Evolutionary conservation across 2,113 vertebrate species (phyloP).

Genomic region (Mixornis gularis): DNA sequence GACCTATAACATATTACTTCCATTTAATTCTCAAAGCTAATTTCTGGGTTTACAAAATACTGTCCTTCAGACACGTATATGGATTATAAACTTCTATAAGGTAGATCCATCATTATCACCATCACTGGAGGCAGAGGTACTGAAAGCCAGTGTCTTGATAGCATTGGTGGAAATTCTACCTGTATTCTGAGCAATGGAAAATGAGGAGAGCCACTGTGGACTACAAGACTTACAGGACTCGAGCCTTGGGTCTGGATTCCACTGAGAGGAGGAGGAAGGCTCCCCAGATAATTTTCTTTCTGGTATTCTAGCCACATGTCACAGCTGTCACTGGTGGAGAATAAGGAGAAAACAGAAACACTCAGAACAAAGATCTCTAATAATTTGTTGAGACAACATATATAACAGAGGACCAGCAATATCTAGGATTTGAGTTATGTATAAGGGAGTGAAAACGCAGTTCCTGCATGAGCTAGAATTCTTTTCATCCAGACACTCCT

Average conservation of each 20-base stretch:
- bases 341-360: background rate
- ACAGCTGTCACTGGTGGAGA: background rate
- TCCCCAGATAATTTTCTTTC: background rate
- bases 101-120: background rate
- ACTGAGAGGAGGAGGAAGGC: background rate
- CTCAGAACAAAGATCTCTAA: background rate
- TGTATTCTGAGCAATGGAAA: background rate
- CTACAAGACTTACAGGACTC: background rate
- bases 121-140: background rate
- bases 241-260: background rate
- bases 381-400: background rate
- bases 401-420: background rate
- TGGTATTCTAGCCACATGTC: rapidly evolving
- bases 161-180: background rate
- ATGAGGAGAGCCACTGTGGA: background rate
- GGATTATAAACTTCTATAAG: background rate
- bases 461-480: background rate
- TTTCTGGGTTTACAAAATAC: background rate
- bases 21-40: background rate
- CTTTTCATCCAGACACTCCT: background rate
- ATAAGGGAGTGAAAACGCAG: background rate
- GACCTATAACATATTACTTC: background rate
- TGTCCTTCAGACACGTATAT: background rate
- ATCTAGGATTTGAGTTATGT: background rate
- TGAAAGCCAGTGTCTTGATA: background rate